phyloP scores from a whole-genome alignment of 2,113 vertebrate species.

The Craseonycteris thonglongyai region DNA sequence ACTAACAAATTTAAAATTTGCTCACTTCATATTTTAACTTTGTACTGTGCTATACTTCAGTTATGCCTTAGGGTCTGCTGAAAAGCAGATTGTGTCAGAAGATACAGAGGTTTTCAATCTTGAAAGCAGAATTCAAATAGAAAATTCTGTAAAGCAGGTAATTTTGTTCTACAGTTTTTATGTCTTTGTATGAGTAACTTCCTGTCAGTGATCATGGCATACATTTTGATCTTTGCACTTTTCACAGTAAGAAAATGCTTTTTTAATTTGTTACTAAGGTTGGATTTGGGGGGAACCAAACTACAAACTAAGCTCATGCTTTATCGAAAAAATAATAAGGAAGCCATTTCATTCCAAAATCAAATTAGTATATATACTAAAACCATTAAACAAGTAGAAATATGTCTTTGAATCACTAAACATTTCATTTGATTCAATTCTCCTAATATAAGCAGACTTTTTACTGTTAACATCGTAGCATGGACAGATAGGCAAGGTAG shows the following conservation, averaged over 20 bases:
- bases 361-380: background rate
- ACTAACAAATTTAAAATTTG: background rate
- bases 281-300: background rate
- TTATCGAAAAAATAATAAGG: background rate
- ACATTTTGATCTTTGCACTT: background rate
- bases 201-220: background rate
- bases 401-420: background rate
- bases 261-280: background rate
- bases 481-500: background rate
- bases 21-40: background rate
- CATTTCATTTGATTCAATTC: background rate
- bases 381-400: background rate
- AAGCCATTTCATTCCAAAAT: background rate
- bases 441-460: background rate
- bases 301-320: background rate
- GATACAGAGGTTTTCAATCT: slow-evolving; percentile 77
- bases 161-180: slow-evolving; percentile 1
- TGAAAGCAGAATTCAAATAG: slow-evolving; percentile 72
- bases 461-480: background rate
- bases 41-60: slow-evolving; percentile 52
- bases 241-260: background rate
- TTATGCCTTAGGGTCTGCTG: slow-evolving; percentile 78
- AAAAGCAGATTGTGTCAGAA: slow-evolving; percentile 67
- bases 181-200: background rate
- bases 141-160: slow-evolving; percentile 77